phyloP scores from a whole-genome alignment of 2,113 vertebrate genomes.

The Passer montanus region DNA sequence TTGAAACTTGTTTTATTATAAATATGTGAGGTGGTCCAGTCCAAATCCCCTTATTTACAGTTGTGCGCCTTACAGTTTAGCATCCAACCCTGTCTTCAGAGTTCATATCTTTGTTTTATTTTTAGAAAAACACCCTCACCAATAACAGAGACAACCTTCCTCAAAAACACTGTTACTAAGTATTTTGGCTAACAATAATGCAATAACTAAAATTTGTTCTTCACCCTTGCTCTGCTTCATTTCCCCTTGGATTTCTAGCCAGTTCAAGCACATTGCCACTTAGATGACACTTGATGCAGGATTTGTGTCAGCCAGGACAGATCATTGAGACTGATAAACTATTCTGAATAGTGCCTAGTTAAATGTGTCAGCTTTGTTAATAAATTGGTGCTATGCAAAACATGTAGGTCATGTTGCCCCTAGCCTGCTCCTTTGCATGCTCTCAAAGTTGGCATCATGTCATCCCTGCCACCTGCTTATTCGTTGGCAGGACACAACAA shows the following conservation, averaged over 20 bases:
- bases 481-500: background rate
- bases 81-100: background rate
- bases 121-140: background rate
- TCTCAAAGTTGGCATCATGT: background rate
- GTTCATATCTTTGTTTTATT: background rate
- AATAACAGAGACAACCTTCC: background rate
- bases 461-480: slow-evolving; percentile 16
- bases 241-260: background rate
- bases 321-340: background rate
- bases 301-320: background rate
- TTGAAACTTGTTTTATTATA: background rate
- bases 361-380: background rate
- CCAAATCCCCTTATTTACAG: background rate
- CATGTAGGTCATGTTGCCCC: background rate
- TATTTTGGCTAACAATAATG: background rate
- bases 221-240: background rate
- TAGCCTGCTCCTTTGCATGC: background rate
- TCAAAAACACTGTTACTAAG: background rate
- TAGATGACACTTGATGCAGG: background rate
- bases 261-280: background rate
- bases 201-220: background rate
- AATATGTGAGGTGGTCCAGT: background rate
- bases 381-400: background rate
- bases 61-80: background rate
- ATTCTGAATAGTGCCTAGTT: background rate